Evolutionary conservation across 2,113 vertebrate genomes (phyloP), one percentile per base, ranked within the genome.

Genomic region (Phylloscopus trochiloides): DNA sequence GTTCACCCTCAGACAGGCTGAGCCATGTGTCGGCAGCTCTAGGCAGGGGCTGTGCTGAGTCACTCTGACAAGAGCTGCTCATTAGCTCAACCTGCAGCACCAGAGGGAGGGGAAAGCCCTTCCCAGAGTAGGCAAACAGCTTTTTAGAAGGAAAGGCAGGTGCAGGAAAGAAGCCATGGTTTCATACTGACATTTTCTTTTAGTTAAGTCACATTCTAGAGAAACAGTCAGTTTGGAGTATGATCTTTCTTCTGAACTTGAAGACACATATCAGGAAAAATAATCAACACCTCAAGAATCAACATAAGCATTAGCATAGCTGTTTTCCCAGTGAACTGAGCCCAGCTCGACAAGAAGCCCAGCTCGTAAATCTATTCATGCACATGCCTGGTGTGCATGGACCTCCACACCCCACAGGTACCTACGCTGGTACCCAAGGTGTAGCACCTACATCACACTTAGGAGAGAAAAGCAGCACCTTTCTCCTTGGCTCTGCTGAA

Each of bases 11-110:
- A 78, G 58, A 22, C 65, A 48, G 81, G 68, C 75, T 67, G 61
- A 91, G 81, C 73, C 72, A 47, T 28, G 22, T 34, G 2, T 12
- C 6, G 3, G 78, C 83, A 74, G 77, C 77, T 87, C 3, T 1
- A 97, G 79, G 86, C 88, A 92, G 88, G 77, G 78, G 88, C 17
- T 9, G 40, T 95, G 96, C 95, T 95, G 94, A 97, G 89, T 95
- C 95, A 95, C 91, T 14, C 68, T 91, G 86, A 55, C 80, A 87
- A 40, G 91, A 96, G 84, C 91, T 91, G 95, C 91, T 96, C 94
- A 66, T 87, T 42, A 96, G 80, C 91, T 94, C 91, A 92, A 75
- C 86, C 86, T 72, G 89, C 89, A 87, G 89, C 80, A 81, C 6
- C 6, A 73, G 79, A 86, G 40, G 94, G 79, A 94, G 72, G 86